Conservation (phyloP, 2,113 vertebrate species). For the Pedetes capensis region DNA sequence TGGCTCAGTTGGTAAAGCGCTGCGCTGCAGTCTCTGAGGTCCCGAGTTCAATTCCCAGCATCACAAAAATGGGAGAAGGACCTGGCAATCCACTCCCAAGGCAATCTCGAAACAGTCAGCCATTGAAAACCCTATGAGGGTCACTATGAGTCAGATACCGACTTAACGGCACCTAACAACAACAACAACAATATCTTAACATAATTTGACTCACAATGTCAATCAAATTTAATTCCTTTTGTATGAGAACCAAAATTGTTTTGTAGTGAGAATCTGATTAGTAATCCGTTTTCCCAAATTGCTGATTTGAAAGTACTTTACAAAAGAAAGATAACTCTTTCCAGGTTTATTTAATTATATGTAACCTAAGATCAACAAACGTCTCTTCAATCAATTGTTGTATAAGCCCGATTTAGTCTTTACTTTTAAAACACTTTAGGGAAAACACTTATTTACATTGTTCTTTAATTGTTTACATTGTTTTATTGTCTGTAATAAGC, state of each 20-base stretch:
- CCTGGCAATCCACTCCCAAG: too few species aligned
- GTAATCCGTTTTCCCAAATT: neutral
- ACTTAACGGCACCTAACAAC: too few species aligned
- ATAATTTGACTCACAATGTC: neutral
- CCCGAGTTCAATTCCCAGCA: too few species aligned
- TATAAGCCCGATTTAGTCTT: neutral
- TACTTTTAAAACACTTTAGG: neutral
- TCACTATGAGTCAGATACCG: too few species aligned
- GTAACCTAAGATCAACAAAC: neutral
- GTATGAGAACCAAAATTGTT: neutral
- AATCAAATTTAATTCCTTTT: slow-evolving; percentile 8
- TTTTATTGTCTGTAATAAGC: neutral
- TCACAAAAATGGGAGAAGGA: too few species aligned
- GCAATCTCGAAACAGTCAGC: too few species aligned
- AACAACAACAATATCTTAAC: too few species aligned
- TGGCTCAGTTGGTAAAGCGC: too few species aligned
- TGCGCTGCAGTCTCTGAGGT: too few species aligned
- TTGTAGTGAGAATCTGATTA: neutral
- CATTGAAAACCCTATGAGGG: too few species aligned
- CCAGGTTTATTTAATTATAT: neutral
- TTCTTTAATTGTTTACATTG: neutral
- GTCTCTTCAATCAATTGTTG: neutral
- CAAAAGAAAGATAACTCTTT: neutral
- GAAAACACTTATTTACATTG: neutral
- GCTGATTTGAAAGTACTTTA: neutral